Base-by-base conservation (phyloP, 92 coral and sea anemone species). In the Plumapathes pennacea region DNA sequence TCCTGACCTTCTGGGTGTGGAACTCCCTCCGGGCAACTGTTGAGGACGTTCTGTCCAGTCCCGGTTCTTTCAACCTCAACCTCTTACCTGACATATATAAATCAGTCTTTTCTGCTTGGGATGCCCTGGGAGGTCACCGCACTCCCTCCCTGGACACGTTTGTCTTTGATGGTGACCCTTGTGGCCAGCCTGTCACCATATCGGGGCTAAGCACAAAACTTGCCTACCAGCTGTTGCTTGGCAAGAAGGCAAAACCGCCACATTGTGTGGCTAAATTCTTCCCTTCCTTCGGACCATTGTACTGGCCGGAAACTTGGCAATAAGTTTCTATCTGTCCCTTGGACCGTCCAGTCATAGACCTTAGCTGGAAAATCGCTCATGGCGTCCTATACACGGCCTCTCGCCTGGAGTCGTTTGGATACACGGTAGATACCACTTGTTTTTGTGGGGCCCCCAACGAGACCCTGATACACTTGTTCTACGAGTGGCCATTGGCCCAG, bases 311-410 rank as follows among this genome's bases (percentile, higher is more conserved):
- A 0, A 64, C 50, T 2, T 50, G 72, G 72, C 8, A 7, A 10
- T 53, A 42, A 11, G 22, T 56, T 6, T n/a, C 2, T 17, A 1
- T 47, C 30, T 24, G 1, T 5, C 31, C 29, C 3, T 26, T 38
- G 1, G 80, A 63, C 12, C 20, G 54, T 0, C 27, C 3, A 7
- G 4, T 13, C 4, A 21, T n/a, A 0, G 67, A 59, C 31, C 21
- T 59, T 1, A 59, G 26, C 14, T 59, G 67, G 67, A 58, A 58
- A n/a, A 40, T 58, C 3, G 58, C 24, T 7, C 52, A 46, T 46
- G 52, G 52, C 8, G 52, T 46, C 19, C 52, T 46, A 7, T 46
- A 20, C 17, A 52, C 51, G 17, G 62, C 47, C 21, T 25, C 28
- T 4, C 65, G 67, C 0, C 39, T 69, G 9, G 54, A 23, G 0